phyloP scores from a whole-genome alignment of 2,797 vertebrate genomes.

The Fundulus diaphanus region DNA sequence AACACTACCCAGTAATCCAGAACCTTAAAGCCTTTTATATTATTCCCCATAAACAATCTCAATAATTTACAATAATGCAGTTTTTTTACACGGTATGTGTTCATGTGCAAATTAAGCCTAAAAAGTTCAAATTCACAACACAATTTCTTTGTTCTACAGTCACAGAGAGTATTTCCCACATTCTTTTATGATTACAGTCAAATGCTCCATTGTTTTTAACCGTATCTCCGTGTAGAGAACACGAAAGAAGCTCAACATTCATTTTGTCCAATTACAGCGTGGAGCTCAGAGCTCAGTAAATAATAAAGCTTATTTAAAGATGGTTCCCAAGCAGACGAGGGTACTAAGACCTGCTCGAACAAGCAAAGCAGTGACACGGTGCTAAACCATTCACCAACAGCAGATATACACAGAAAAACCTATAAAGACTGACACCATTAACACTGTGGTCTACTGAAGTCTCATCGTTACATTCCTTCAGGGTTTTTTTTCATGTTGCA shows the following conservation, averaged over 20 bases:
- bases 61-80: slow-evolving; percentile 55
- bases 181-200: slow-evolving; percentile 29
- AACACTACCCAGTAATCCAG: slow-evolving; percentile 20
- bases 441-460: slow-evolving; percentile 45
- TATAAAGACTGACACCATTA: slow-evolving; percentile 40
- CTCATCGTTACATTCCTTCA: slow-evolving; percentile 50
- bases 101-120: slow-evolving; percentile 68
- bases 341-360: slow-evolving; percentile 30
- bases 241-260: slow-evolving; percentile 37
- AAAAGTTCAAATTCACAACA: slow-evolving; percentile 56
- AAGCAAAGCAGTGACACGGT: slow-evolving; percentile 26
- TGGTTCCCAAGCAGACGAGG: slow-evolving; percentile 25
- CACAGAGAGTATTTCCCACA: slow-evolving; percentile 18
- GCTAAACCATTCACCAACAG: slow-evolving; percentile 60
- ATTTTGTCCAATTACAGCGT: slow-evolving; percentile 9
- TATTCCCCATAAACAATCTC: slow-evolving; percentile 42
- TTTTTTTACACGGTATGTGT: slow-evolving; percentile 46
- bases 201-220: slow-evolving; percentile 35
- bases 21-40: slow-evolving; percentile 13
- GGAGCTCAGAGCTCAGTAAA: slow-evolving; percentile 40
- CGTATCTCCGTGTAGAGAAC: slow-evolving; percentile 36
- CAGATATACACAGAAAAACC: slow-evolving; percentile 47
- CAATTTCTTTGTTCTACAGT: slow-evolving; percentile 11
- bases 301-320: slow-evolving; percentile 33
- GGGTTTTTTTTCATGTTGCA: slow-evolving; percentile 67